These are phyloP conservation scores for Acleris literana DNA, from an alignment of 2,888 invertebrate species.

Conservation along the genomic window DNA sequence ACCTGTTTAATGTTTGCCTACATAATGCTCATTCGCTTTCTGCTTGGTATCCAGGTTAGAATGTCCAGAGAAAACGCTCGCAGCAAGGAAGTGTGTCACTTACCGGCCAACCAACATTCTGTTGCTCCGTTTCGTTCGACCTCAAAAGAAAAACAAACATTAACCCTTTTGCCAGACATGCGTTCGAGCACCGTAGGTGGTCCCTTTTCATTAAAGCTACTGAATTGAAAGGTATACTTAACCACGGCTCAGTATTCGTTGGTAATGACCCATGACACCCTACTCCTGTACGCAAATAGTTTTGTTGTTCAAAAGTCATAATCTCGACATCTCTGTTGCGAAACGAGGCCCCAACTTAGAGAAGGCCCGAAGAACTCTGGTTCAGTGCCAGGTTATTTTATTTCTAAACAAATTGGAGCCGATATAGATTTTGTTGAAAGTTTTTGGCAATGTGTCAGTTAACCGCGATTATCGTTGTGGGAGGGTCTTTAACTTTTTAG, in stretches of 20 bases:
- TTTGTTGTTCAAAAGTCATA: slow-evolving; percentile 19
- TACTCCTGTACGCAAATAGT: background rate
- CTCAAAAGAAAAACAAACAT: too few relatives aligned
- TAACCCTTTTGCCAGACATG: too few relatives aligned
- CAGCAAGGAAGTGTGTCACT: too few relatives aligned
- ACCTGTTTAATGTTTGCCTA: too few relatives aligned
- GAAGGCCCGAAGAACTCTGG: slow-evolving; percentile 5
- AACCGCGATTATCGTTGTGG: slow-evolving; percentile 15
- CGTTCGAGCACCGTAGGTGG: background rate
- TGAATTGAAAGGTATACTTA: background rate
- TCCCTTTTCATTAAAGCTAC: background rate
- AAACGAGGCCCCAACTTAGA: slow-evolving; percentile 13
- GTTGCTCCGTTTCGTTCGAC: too few relatives aligned
- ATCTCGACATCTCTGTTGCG: slow-evolving; percentile 12
- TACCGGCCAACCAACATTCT: too few relatives aligned
- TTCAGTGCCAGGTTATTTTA: background rate
- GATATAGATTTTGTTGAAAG: too few relatives aligned
- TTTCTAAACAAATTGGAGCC: too few relatives aligned
- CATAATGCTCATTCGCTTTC: too few relatives aligned
- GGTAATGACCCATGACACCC: background rate
- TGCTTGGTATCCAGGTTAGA: too few relatives aligned
- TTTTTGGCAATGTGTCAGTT: too few relatives aligned
- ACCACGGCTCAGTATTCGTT: background rate
- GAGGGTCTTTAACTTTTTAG: slow-evolving; percentile 18
- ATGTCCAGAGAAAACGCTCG: too few relatives aligned